Percentiles rank a stretch among this genome's conserved stretches.
phyloP scores from a whole-genome alignment of 2,888 invertebrate genomes.

The Chironomus tentans region DNA sequence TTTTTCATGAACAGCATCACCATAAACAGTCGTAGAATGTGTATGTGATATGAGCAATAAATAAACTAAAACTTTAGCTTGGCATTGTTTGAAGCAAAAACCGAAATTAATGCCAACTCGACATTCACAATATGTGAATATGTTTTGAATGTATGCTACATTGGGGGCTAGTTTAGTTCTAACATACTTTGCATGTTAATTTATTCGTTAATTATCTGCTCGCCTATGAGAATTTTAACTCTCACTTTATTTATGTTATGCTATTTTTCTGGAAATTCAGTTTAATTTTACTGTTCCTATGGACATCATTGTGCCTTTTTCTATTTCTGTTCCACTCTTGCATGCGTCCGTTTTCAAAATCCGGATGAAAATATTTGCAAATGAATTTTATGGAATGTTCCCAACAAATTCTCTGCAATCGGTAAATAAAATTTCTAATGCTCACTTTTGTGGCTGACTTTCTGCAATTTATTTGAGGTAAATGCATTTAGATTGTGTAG shows the following conservation, averaged over 20 bases:
- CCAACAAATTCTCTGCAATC: no score
- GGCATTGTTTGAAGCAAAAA: not conserved
- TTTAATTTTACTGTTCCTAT: no score
- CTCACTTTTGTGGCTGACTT: no score
- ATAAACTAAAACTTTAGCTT: not conserved
- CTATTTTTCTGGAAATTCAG: not conserved
- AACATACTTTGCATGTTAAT: constrained; percentile 24
- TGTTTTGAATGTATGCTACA: not conserved
- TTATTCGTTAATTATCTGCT: constrained; percentile 25
- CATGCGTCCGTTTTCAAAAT: no score
- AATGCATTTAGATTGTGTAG: no score
- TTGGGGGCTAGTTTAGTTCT: constrained; percentile 7
- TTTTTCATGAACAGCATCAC: no score
- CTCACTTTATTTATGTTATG: not conserved
- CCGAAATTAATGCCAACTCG: not conserved
- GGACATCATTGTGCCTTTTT: no score
- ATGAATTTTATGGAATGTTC: no score
- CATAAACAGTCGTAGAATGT: not conserved
- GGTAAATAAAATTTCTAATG: no score
- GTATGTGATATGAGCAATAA: constrained; percentile 1
- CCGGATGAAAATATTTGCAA: no score
- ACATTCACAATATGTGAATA: not conserved
- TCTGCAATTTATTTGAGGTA: no score
- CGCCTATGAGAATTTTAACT: not conserved
- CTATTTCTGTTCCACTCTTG: no score